Evolutionary conservation across 2,888 invertebrate species (phyloP).

Genomic region (Euphydryas editha): DNA sequence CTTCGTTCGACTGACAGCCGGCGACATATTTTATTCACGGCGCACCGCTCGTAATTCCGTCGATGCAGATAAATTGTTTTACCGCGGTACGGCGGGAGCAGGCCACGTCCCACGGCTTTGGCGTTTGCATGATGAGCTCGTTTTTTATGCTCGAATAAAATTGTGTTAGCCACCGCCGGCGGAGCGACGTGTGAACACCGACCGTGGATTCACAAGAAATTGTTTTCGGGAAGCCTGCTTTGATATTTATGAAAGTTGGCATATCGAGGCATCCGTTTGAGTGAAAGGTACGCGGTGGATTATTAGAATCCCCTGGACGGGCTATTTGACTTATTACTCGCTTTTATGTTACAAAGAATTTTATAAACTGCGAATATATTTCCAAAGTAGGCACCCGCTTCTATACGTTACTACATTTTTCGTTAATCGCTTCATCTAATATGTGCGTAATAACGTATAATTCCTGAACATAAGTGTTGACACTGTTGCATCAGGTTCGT

Average conservation of each 20-base stretch:
- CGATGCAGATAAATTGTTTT: conserved; percentile 84
- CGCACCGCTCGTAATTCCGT: conserved; percentile 80
- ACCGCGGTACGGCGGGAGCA: conserved; percentile 73
- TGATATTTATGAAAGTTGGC: conserved; percentile 81
- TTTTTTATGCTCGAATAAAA: conserved; percentile 83
- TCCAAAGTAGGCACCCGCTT: neutral
- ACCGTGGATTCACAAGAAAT: conserved; percentile 70
- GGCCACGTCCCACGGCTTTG: conserved; percentile 78
- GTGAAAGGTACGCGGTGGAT: conserved; percentile 67
- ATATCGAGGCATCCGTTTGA: conserved; percentile 68
- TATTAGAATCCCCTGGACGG: conserved; percentile 56
- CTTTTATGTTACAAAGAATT: conserved; percentile 31
- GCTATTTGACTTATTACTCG: conserved; percentile 47
- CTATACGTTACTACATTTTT: conserved; percentile 5
- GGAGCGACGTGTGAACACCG: conserved; percentile 72
- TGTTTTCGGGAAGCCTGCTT: conserved; percentile 76
- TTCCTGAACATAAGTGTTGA: conserved; percentile 29
- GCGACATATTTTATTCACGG: conserved; percentile 83
- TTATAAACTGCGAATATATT: conserved; percentile 27
- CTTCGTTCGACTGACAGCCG: conserved; percentile 76
- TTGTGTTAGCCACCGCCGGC: conserved; percentile 76
- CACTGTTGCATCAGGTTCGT: conserved; percentile 48
- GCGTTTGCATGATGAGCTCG: conserved; percentile 83
- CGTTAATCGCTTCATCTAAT: neutral
- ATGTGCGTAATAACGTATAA: neutral